Evolutionary conservation across 30 jellyfish, hydroid and myxozoan species (phyloP), one percentile per base, ranked within the genome.

Genomic region (Mastigias papua): DNA sequence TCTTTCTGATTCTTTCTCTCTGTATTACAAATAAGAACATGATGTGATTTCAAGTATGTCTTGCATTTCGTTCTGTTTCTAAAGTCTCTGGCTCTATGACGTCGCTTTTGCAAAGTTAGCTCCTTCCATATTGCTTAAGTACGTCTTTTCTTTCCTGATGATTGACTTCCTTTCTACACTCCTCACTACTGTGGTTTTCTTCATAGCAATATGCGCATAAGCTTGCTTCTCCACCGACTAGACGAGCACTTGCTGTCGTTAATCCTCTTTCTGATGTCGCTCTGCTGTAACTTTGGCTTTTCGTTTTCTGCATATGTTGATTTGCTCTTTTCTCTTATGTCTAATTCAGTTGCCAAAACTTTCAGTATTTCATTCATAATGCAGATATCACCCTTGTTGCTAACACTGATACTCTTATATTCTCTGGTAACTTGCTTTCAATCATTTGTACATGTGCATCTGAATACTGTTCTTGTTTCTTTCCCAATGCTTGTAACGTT

Each of bases 361-460:
- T 23, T 78, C 29, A 77, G 64, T 6, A 77, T 9, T 33, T 34
- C 29, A 30, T 58, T 75, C 64, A 77, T 77, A 29, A 50, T 34
- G 78, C 89, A 77, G 22, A 20, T 19, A 4, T 34, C 66, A 21
- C 60, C 33, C 89, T 77, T 77, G 11, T 77, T 27, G 34, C 21
- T 34, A 77, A 29, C 19, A 77, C 89, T 29, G 89, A 51, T 32
- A 77, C 63, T 20, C 78, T 57, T 23, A 58, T 77, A 60, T 54
- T 51, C 61, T 77, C 89, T 2, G 89, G 89, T 58, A 77, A 54
- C 54, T 77, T 77, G 34, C 66, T 77, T 77, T 77, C 89, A 7
- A 77, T 22, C 78, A 77, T 4, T 22, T 60, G 78, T 7, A 77
- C 89, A 58, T 50, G 54, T 16, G 33, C 89, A 77, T 77, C 89